A percentile compares a stretch with the other conserved stretches of the same genome.
These are phyloP conservation scores for Ammodytes dubius DNA, from an alignment of 2,113 vertebrate species.

Conservation along the genomic window DNA sequence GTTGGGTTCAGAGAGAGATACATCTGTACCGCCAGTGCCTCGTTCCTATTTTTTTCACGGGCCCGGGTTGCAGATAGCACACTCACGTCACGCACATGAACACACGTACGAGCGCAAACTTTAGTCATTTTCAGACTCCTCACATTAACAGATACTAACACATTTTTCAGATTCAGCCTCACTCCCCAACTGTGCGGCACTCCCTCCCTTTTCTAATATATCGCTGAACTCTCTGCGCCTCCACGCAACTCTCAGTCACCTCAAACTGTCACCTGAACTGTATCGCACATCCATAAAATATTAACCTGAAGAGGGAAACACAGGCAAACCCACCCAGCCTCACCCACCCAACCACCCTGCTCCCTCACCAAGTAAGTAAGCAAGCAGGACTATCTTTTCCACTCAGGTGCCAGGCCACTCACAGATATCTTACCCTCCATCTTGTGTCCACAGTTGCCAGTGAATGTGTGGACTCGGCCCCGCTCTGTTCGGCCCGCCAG, in stretches of 20 bases:
- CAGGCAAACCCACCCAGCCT: constrained; percentile 54
- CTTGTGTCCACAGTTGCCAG: constrained; percentile 77
- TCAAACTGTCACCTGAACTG: constrained; percentile 69
- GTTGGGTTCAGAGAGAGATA: constrained; percentile 76
- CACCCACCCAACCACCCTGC: constrained; percentile 28
- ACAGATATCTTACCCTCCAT: constrained; percentile 76
- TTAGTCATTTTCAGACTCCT: constrained; percentile 54
- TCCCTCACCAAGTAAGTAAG: constrained; percentile 38
- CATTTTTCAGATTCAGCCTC: constrained; percentile 55
- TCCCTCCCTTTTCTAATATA: constrained; percentile 64
- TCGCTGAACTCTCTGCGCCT: constrained; percentile 61
- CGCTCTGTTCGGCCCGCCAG: constrained; percentile 66
- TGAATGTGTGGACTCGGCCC: constrained; percentile 71
- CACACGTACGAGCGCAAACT: constrained; percentile 45
- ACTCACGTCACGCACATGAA: constrained; percentile 35
- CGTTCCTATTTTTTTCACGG: constrained; percentile 64
- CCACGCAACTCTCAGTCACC: constrained; percentile 62
- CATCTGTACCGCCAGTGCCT: constrained; percentile 69
- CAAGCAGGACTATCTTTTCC: constrained; percentile 69
- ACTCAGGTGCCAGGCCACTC: constrained; percentile 72
- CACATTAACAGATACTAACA: constrained; percentile 69
- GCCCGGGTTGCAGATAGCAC: constrained; percentile 55
- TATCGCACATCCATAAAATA: constrained; percentile 73
- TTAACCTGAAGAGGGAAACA: constrained; percentile 66
- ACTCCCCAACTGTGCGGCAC: constrained; percentile 11